Evolutionary conservation across 2,888 invertebrate genomes (phyloP), one percentile per base, ranked within the genome.

Genomic region (Stomorhina lunata): DNA sequence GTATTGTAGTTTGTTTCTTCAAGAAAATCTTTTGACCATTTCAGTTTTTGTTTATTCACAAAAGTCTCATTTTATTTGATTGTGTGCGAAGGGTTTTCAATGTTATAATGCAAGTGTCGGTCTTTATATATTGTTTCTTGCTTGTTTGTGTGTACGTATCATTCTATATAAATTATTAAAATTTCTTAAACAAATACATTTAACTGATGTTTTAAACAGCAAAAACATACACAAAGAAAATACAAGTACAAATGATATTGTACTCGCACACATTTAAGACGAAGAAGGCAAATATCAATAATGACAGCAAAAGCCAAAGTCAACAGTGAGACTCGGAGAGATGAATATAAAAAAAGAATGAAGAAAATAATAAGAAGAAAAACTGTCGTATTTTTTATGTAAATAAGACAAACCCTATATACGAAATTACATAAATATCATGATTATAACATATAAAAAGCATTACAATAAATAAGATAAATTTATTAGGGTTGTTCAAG

Each of bases 101-200:
- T 3, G 37, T 59, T 45, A 45, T 22, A 34, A 20, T 29, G 17
- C 5, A 7, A 1, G 29, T 29, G 20, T 20, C 4, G 29, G 10
- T 43, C 4, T 55, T 25, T 43, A 1, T n/a, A n/a, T n/a, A n/a
- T n/a, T n/a, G n/a, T n/a, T n/a, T n/a, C n/a, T n/a, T 40, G 61
- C 22, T 63, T 4, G 43, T 59, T 10, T 22, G 6, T 40, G 25
- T 43, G 59, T 63, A 2, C 34, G 9, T 66, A 50, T 66, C 27
- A n/a, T 20, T n/a, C n/a, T n/a, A 75, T 45, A 55, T 34, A 66
- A 66, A 57, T 66, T 76, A 76, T 66, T 66, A 37, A 55, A 76
- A 75, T 75, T 66, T 57, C 65, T 66, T 57, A 5, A 22, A 22
- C 34, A 75, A 75, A 76, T 66, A 76, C 20, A 12, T 45, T 48